A percentile compares a stretch with the other conserved stretches of the same genome.
Evolutionary conservation across 2,888 invertebrate species (phyloP).

Genomic region (Thecocarcelia acutangulata): DNA sequence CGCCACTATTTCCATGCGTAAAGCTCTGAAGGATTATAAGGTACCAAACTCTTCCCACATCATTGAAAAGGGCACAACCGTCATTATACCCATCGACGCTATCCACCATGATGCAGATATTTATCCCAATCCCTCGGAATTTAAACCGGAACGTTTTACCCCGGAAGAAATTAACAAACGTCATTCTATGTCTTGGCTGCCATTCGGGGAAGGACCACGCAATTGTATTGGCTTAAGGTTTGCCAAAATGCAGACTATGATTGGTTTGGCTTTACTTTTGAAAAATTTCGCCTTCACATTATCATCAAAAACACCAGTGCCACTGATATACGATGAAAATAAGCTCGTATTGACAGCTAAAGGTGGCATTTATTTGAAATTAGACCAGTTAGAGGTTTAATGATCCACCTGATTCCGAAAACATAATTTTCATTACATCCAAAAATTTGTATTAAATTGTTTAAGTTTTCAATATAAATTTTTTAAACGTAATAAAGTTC

Average conservation of each 20-base stretch:
- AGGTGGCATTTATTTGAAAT: conserved; percentile 75
- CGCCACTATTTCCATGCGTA: conserved; percentile 77
- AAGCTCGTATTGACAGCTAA: conserved; percentile 73
- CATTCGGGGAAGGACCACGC: conserved; percentile 78
- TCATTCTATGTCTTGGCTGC: conserved; percentile 75
- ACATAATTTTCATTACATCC: too few species aligned
- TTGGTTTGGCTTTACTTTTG: conserved; percentile 75
- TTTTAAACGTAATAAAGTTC: too few species aligned
- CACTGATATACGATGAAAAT: conserved; percentile 72
- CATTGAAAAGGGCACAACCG: conserved; percentile 82
- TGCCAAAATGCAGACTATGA: conserved; percentile 77
- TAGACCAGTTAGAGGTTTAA: conserved; percentile 69
- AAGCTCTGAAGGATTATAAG: conserved; percentile 76
- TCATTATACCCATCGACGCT: conserved; percentile 83
- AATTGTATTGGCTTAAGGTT: conserved; percentile 80
- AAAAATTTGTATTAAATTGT: too few species aligned
- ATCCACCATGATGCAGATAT: conserved; percentile 81
- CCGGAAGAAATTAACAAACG: conserved; percentile 75
- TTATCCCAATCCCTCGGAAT: conserved; percentile 81
- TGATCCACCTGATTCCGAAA: too few species aligned
- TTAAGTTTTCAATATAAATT: too few species aligned
- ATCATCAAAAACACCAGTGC: conserved; percentile 72
- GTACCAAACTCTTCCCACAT: conserved; percentile 78
- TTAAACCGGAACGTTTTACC: conserved; percentile 82
- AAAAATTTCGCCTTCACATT: conserved; percentile 75